Evolutionary conservation across 1,140 invertebrate species (phyloP), one percentile per base, ranked within the genome.

Genomic region (Argopecten irradians): DNA sequence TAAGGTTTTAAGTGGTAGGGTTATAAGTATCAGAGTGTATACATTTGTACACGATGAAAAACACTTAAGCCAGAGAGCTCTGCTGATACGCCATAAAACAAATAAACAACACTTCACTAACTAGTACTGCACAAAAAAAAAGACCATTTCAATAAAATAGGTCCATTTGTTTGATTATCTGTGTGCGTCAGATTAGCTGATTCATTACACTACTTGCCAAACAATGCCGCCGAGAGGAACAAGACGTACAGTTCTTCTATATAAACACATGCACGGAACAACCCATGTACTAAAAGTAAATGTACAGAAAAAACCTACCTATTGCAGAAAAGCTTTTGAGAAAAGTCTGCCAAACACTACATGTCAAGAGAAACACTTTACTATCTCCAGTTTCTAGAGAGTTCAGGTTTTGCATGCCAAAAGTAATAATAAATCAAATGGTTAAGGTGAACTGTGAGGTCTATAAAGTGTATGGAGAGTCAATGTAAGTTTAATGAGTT

Each of bases 361-460:
- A 71, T 71, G 55, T 71, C 55, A 71, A 71, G 55, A 71, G 55
- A 71, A 28, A n/a, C n/a, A 71, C 55, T 71, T 71, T 71, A 71
- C 55, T 71, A 71, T 71, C 55, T 71, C 55, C 55, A 3, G 55
- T 2, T 5, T 71, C 55, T 71, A 71, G 55, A 71, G 55, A 71
- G 55, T 71, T 71, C 55, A 28, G 55, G 55, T 71, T 71, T 16
- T 71, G n/a, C 55, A 71, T 71, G 55, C 55, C 55, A 71, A n/a
- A 5, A 28, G 16, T 71, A 71, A n/a, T n/a, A 71, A 71, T 71
- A 71, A 71, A 71, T 71, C 55, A 71, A 28, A 71, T 71, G 55
- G 28, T 71, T 71, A 71, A 71, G 55, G 22, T 71, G 1, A 28
- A 1, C 28, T n/a, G 22, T 28, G 55, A 28, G 55, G 28, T 28